Conservation (phyloP, 1,140 invertebrate species). For the Apis mellifera region DNA sequence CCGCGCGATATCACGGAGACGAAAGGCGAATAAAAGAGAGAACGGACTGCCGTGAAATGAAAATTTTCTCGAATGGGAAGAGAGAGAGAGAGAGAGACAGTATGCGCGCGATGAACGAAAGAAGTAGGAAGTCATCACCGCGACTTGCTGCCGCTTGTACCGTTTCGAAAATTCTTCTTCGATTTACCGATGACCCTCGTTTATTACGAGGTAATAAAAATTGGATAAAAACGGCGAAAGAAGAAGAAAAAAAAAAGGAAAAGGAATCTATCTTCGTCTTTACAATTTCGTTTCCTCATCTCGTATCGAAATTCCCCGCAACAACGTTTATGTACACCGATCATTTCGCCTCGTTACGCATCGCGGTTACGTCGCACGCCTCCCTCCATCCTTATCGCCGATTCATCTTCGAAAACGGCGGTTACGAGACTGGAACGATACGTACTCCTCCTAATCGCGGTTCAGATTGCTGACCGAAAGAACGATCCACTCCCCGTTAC, state of each 20-base stretch:
- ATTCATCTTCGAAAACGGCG: too few species aligned
- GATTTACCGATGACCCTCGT: too few species aligned
- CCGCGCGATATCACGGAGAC: slow-evolving; percentile 62
- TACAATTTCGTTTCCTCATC: not conserved
- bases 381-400: too few species aligned
- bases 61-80: not conserved
- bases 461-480: not conserved
- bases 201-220: too few species aligned
- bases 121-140: slow-evolving; percentile 15
- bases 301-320: too few species aligned
- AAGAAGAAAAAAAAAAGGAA: not conserved
- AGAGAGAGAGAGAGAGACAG: not conserved
- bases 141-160: not conserved
- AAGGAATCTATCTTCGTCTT: not conserved
- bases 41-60: slow-evolving; percentile 23
- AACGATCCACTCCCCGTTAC: not conserved
- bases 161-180: not conserved
- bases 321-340: too few species aligned
- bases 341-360: too few species aligned
- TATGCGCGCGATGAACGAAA: slow-evolving; percentile 19
- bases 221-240: too few species aligned
- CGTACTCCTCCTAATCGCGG: not conserved
- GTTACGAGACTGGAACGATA: too few species aligned
- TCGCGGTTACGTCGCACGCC: too few species aligned
- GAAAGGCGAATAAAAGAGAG: slow-evolving; percentile 28